Evolutionary conservation across 1,140 invertebrate species (phyloP), one percentile per base, ranked within the genome.

Genomic region (Apis dorsata): DNA sequence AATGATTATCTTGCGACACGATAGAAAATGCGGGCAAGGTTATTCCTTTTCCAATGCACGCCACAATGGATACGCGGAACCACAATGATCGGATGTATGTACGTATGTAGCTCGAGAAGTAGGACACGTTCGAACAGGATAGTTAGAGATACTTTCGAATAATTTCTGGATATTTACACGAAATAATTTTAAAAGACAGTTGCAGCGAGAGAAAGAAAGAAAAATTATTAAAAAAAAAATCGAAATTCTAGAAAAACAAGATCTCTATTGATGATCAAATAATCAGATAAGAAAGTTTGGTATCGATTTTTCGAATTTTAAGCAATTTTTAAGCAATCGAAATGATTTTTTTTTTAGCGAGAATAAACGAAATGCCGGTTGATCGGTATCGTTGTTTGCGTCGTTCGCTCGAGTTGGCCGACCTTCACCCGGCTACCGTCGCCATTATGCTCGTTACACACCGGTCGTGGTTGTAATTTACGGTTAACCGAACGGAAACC

Each of bases 401-500:
- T 81, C 86, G 80, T 79, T 80, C 86, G 89, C 84, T 83, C 88
- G 83, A 89, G 78, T 88, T 89, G 89, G 83, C 87, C 89, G 89
- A 90, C 89, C 89, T 90, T 90, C 89, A 89, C 88, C 89, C 89
- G 89, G 74, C 89, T 89, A 85, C 79, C 81, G 83, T 89, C 88
- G 88, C 88, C 89, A 90, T 91, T 90, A 90, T 89, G 85, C 84
- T 90, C 83, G 86, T 91, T 91, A 90, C 89, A 88, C 88, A 90
- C 87, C 87, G 86, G 89, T 89, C 90, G 87, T 71, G 83, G 82
- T 87, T 86, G 86, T 90, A 90, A 91, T 90, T 91, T 91, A 91
- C 90, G 90, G 90, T 91, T 90, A 90, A 87, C 90, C 87, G 88
- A 90, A 91, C 90, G 90, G 90, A 91, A 91, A 88, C 85, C 86